A percentile compares a stretch with the other conserved stretches of the same genome.
Conservation (phyloP, 2,113 vertebrate species). For the Nestor notabilis region DNA sequence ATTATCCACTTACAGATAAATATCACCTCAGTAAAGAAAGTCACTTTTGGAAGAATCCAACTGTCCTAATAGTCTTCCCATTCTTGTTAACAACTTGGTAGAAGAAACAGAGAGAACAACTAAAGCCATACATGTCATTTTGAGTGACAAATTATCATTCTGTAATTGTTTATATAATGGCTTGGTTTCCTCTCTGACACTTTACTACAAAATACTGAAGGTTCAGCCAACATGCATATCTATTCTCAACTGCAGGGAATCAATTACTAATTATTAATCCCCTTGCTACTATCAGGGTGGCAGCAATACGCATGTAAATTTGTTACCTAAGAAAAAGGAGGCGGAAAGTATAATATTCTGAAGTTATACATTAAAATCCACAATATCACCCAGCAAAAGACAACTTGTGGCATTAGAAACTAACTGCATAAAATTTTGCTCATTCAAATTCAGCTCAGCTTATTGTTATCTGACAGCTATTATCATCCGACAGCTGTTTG, state of each 20-base stretch:
- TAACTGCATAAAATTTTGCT: background rate
- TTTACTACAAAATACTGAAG: background rate
- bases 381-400: background rate
- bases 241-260: background rate
- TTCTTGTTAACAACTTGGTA: background rate
- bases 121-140: background rate
- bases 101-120: background rate
- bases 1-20: background rate
- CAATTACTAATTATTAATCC: background rate
- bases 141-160: background rate
- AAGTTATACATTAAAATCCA: background rate
- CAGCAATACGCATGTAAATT: background rate
- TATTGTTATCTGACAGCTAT: background rate
- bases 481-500: background rate
- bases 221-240: background rate
- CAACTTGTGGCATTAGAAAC: background rate
- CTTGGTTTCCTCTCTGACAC: background rate
- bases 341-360: background rate
- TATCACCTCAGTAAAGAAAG: background rate
- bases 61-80: background rate
- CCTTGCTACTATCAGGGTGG: background rate
- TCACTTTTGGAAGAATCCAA: background rate
- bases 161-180: background rate
- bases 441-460: slow-evolving; percentile 24
- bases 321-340: background rate